Conservation (phyloP, 2,113 vertebrate species). For the Conger conger region DNA sequence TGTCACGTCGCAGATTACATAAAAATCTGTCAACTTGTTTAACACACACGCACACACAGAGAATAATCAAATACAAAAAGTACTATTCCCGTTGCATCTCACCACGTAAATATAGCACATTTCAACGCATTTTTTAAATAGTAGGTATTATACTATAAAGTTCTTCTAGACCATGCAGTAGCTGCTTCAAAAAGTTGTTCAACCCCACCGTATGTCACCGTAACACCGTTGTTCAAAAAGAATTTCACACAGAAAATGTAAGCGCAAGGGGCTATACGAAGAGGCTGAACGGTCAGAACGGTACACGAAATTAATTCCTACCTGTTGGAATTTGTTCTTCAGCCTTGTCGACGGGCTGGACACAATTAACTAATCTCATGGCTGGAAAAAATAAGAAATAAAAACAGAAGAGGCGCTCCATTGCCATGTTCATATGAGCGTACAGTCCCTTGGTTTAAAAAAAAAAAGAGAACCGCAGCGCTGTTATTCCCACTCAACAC, state of each 20-base stretch:
- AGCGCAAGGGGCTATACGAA: neutral
- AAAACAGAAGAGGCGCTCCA: slow-evolving; percentile 52
- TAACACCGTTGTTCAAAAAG: neutral
- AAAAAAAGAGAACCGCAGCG: neutral
- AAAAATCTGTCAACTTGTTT: neutral
- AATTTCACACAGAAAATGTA: neutral
- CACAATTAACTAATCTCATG: slow-evolving; percentile 42
- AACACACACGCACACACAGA: neutral
- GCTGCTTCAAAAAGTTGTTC: neutral
- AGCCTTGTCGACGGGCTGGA: slow-evolving; percentile 42
- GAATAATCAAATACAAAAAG: neutral
- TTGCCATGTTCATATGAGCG: slow-evolving; percentile 44
- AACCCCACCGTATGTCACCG: neutral
- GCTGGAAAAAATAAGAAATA: slow-evolving; percentile 51
- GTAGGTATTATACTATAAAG: neutral
- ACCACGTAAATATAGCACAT: neutral
- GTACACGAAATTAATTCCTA: slow-evolving; percentile 52
- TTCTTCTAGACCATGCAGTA: neutral
- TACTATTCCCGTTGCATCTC: neutral
- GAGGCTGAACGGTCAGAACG: neutral
- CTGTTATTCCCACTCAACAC: slow-evolving; percentile 8
- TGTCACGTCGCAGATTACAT: neutral
- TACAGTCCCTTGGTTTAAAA: slow-evolving; percentile 1
- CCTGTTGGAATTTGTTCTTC: slow-evolving; percentile 66
- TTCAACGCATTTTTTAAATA: neutral